Evolutionary conservation across 2,888 invertebrate genomes (phyloP).

Genomic region (Lottia scabra): DNA sequence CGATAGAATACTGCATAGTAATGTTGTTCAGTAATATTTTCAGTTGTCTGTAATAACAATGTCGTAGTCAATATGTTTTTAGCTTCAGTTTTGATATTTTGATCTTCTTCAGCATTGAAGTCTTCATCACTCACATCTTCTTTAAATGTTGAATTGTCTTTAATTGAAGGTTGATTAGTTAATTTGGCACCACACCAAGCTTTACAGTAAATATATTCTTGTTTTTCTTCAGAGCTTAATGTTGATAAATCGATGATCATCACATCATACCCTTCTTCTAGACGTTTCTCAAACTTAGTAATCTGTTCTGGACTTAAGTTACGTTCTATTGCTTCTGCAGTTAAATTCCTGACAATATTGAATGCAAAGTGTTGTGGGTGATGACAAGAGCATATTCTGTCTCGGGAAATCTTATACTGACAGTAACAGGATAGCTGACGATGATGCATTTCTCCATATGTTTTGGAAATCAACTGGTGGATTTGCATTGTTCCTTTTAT

Average conservation of each 20-base stretch:
- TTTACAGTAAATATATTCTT: slow-evolving; percentile 22
- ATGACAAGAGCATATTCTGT: not conserved
- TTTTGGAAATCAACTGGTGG: not conserved
- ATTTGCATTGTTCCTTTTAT: slow-evolving; percentile 7
- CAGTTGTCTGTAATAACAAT: not conserved
- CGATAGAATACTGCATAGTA: not conserved
- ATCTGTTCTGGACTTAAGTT: not conserved
- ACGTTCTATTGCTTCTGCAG: not conserved
- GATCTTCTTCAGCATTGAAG: too few species aligned
- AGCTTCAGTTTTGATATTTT: too few species aligned
- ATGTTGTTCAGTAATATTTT: not conserved
- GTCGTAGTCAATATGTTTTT: not conserved
- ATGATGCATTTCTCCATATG: not conserved
- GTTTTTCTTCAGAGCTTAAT: not conserved
- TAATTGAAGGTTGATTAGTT: not conserved
- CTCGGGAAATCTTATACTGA: not conserved
- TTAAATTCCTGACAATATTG: not conserved
- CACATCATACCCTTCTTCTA: not conserved
- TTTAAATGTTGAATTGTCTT: not conserved
- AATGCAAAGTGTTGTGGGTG: not conserved
- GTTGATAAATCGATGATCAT: not conserved
- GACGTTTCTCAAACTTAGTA: not conserved
- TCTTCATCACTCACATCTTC: too few species aligned
- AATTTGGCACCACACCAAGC: slow-evolving; percentile 18
- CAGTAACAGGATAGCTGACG: slow-evolving; percentile 6